Conservation (phyloP, 2,797 vertebrate species). For the Platalea minor region DNA sequence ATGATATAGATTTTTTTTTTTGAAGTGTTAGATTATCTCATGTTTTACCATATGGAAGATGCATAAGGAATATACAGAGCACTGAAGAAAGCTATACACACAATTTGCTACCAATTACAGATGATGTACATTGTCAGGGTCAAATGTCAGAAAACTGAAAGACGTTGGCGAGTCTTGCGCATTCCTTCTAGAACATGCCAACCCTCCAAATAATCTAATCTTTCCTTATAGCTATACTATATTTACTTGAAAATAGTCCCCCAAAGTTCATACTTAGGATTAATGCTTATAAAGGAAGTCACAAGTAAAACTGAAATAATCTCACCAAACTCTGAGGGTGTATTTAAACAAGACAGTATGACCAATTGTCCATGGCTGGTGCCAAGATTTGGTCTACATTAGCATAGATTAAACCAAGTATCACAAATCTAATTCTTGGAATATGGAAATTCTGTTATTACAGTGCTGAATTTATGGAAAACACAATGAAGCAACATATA, state of each 20-base stretch:
- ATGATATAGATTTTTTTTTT: not conserved
- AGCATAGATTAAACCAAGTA: not conserved
- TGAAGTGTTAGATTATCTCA: not conserved
- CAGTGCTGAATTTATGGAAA: not conserved
- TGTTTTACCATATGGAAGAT: not conserved
- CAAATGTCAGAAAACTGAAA: not conserved
- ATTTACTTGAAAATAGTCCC: not conserved
- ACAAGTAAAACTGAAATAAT: not conserved
- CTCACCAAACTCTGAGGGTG: not conserved
- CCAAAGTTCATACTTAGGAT: not conserved
- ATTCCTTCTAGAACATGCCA: not conserved
- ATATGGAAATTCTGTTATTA: not conserved
- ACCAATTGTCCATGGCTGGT: not conserved
- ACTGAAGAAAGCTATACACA: not conserved
- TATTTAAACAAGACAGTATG: not conserved
- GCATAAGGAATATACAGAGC: not conserved
- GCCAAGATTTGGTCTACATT: not conserved
- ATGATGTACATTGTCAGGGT: no score
- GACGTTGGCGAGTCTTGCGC: not conserved
- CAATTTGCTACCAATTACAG: not conserved
- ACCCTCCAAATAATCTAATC: not conserved
- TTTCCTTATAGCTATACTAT: not conserved
- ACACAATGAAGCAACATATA: not conserved
- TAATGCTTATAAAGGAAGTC: not conserved
- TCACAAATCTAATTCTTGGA: not conserved